Evolutionary conservation across 1,140 invertebrate genomes (phyloP).

Genomic region (Drosophila miranda): DNA sequence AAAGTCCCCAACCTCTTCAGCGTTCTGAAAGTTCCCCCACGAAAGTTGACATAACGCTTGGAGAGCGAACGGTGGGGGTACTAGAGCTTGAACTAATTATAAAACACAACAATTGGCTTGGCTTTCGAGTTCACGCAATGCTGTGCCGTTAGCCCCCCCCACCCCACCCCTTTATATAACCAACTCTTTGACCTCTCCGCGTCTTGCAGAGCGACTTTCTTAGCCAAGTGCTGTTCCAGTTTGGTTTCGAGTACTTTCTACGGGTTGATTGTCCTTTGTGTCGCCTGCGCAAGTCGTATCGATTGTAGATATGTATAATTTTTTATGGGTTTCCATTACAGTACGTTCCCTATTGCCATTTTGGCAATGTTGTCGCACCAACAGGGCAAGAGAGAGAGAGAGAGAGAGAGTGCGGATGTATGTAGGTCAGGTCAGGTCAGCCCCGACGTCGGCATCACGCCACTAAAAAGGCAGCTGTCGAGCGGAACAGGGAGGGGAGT

Average conservation of each 20-base stretch:
- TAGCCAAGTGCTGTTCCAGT: constrained; percentile 31
- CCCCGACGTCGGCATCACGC: constrained; percentile 53
- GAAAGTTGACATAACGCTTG: constrained; percentile 59
- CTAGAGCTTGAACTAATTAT: no score
- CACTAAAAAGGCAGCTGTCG: constrained; percentile 37
- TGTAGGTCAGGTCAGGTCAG: constrained; percentile 60
- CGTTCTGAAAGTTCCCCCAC: constrained; percentile 1
- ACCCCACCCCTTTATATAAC: constrained; percentile 37
- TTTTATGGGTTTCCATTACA: constrained; percentile 54
- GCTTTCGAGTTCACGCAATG: constrained; percentile 46
- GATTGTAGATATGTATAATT: constrained; percentile 49
- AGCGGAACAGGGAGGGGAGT: constrained; percentile 41
- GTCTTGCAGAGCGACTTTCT: constrained; percentile 16
- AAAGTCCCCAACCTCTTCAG: background rate
- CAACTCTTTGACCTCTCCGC: constrained; percentile 23
- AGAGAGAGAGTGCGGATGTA: constrained; percentile 47
- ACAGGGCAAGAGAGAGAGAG: background rate
- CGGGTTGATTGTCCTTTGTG: constrained; percentile 65
- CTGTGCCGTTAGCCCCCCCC: constrained; percentile 1
- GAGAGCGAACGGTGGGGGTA: background rate
- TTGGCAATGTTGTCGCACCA: constrained; percentile 44
- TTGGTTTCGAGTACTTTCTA: constrained; percentile 27
- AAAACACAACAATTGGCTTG: background rate
- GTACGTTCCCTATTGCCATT: constrained; percentile 31
- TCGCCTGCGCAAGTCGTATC: constrained; percentile 35